phyloP scores from a whole-genome alignment of 2,888 invertebrate species.

The Mongoloraphidia duomilia region DNA sequence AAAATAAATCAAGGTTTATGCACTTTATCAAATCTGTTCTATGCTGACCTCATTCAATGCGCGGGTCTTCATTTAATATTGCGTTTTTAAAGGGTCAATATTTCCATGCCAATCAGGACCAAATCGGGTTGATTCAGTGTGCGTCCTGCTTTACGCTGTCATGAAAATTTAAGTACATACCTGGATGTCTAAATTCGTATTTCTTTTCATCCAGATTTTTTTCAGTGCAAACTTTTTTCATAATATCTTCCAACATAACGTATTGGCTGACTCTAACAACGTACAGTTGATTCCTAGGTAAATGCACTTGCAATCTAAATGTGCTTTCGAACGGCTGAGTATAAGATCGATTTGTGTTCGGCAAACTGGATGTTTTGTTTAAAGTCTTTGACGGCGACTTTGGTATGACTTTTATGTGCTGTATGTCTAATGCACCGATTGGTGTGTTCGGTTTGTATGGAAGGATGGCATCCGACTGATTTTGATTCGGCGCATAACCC shows the following conservation, averaged over 20 bases:
- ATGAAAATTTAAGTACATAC: conserved; percentile 27
- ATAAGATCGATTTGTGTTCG: background rate
- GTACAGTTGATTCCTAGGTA: conserved; percentile 67
- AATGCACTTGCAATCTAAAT: conserved; percentile 47
- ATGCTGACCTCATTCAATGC: too few relatives aligned
- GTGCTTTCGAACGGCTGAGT: conserved; percentile 46
- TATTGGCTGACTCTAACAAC: conserved; percentile 60
- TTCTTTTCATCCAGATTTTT: conserved; percentile 58
- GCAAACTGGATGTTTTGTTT: background rate
- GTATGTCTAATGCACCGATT: conserved; percentile 44
- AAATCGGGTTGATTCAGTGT: too few relatives aligned
- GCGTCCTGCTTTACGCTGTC: too few relatives aligned
- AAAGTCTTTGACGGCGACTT: conserved; percentile 15
- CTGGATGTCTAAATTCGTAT: conserved; percentile 66
- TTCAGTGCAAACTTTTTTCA: conserved; percentile 57
- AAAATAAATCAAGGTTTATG: too few relatives aligned
- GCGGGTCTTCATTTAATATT: too few relatives aligned
- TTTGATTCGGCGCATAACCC: conserved; percentile 28
- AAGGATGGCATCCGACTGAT: conserved; percentile 32
- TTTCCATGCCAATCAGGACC: too few relatives aligned
- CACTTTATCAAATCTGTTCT: too few relatives aligned
- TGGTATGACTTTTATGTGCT: conserved; percentile 27
- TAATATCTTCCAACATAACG: conserved; percentile 50
- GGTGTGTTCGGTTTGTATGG: conserved; percentile 62
- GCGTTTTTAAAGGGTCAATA: too few relatives aligned